Evolutionary conservation across 1,140 invertebrate species (phyloP), one percentile per base, ranked within the genome.

Genomic region (Bombus pascuorum): DNA sequence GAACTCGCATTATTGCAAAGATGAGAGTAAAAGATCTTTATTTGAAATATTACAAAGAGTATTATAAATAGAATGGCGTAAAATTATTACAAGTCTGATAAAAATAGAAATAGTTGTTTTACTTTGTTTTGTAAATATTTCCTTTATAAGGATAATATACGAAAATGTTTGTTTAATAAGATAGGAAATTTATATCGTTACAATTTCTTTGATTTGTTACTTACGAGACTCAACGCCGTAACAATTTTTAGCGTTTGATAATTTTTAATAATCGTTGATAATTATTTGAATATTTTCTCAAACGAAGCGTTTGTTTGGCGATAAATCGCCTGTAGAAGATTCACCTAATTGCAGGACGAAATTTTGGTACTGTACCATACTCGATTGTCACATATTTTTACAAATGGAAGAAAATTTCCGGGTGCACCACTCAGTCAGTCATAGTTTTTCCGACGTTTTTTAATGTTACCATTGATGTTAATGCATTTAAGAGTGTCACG

Each of bases 301-400:
- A 37, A 68, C 32, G 32, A 68, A 37, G 13, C 71, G 47, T 74
- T 71, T 71, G 42, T 39, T 25, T 70, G 18, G 34, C 0, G 6
- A 71, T 42, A 42, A 47, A 71, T 15, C 12, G 34, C 1, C 3
- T 22, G 3, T 10, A 9, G 42, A 32, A 42, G 28, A n/a, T 37
- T 22, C 32, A 3, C 8, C 8, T 12, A 28, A 34, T 42, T 4
- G 18, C 37, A 32, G 79, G 37, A 32, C n/a, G 80, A 37, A 47
- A 71, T 79, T 78, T 84, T 71, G 75, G 75, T 84, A 44, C 39
- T 59, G 6, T 44, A 71, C 39, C 83, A 72, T 70, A 57, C 83
- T 83, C 65, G 73, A 70, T 18, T 47, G 53, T 89, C 78, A 86
- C 87, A 89, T 89, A 89, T 89, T 89, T 89, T 89, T 89, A 89